Evolutionary conservation across 2,888 invertebrate species (phyloP).

Genomic region (Orchesella flavescens): DNA sequence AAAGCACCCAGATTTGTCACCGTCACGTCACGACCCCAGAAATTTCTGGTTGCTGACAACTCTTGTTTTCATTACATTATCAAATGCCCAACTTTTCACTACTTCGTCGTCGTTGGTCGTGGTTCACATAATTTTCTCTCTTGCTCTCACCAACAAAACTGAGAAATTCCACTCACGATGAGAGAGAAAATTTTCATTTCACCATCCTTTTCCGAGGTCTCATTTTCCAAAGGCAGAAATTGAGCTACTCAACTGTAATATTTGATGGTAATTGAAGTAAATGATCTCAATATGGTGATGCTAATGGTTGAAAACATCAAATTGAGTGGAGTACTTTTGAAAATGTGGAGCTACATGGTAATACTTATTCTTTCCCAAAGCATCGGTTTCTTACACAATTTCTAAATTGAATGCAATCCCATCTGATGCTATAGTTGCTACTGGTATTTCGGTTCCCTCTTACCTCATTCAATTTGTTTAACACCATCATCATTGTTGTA

Average conservation of each 20-base stretch:
- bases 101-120: no score
- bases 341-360: neutral
- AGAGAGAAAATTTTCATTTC: neutral
- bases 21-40: conserved; percentile 49
- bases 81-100: no score
- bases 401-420: no score
- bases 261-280: conserved; percentile 60
- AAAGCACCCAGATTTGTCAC: conserved; percentile 60
- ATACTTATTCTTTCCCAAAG: neutral
- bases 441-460: no score
- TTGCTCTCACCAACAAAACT: conserved; percentile 13
- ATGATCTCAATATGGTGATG: conserved; percentile 37
- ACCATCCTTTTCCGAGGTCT: conserved; percentile 29
- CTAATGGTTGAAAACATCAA: conserved; percentile 29
- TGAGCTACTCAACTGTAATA: conserved; percentile 55
- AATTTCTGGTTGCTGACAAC: conserved; percentile 38
- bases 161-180: neutral
- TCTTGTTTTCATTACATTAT: conserved; percentile 51
- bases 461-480: no score
- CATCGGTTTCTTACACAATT: neutral
- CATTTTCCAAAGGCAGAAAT: conserved; percentile 47
- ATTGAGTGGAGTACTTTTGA: conserved; percentile 26
- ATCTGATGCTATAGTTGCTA: no score
- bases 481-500: no score
- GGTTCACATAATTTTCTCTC: neutral